Evolutionary conservation across 2,888 invertebrate genomes (phyloP), one percentile per base, ranked within the genome.

Genomic region (Nomada ferruginata): DNA sequence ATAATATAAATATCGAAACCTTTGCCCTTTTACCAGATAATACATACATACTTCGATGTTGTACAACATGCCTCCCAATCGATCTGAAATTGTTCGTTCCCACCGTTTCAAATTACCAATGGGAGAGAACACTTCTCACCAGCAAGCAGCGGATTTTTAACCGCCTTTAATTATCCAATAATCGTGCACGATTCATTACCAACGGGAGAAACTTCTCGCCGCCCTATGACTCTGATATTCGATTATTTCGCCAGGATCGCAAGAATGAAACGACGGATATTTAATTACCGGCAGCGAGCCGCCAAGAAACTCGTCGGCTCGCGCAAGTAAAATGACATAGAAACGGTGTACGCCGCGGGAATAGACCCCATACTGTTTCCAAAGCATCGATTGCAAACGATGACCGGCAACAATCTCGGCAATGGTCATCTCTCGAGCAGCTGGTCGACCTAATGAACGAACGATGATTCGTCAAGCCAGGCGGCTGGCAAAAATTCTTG

Each of bases 351-450:
- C 71, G 68, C 78, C 53, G 50, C 64, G 65, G 60, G 79, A 77
- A 82, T 76, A 76, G 87, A 75, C 84, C 86, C 79, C 86, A 83
- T 88, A 86, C 87, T 83, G 87, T 87, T 87, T 73, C 57, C 75
- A 66, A 63, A 76, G 85, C 87, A 87, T 87, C 87, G 87, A 87
- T 87, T 89, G 89, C 89, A 87, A 87, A 85, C 82, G 89, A 87
- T 87, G 87, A 87, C 89, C 86, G 76, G 89, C 87, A 89, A 87
- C 80, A 89, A 87, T 89, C 81, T 79, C 81, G 80, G 89, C 84
- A 85, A 84, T 89, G 79, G 85, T 85, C 87, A 88, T 88, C 87
- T 77, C 66, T 44, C 20, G 72, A 79, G 87, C 89, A 87, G 88
- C 85, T 89, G 89, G 84, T 59, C 83, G 64, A 82, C 76, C 82